Evolutionary conservation across 2,888 invertebrate species (phyloP), one percentile per base, ranked within the genome.

Genomic region (Drosophila meridionalis): DNA sequence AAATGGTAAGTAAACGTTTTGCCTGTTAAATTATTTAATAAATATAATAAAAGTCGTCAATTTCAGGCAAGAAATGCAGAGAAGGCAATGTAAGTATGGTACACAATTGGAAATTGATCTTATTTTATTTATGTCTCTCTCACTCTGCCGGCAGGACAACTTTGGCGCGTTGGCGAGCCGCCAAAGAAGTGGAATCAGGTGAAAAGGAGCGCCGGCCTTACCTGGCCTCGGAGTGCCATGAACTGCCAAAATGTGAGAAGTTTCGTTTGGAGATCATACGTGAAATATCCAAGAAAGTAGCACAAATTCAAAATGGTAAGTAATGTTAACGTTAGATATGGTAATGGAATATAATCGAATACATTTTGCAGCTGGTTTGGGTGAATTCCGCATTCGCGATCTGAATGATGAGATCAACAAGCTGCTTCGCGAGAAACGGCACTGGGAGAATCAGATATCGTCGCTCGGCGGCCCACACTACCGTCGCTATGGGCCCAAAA

Each of bases 321-420:
- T 34, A 11, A 30, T 38, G 14, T n/a, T n/a, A 2, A 12, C n/a
- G 2, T 1, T 4, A 34, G 3, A 2, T 36, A 3, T 1, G 6
- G 12, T 0, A 30, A 11, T 2, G 0, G 3, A 43, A 5, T 3
- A 5, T 7, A 38, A 28, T 28, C 14, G 32, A 2, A 52, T 73
- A n/a, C 30, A 60, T 70, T 69, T 92, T 92, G 9, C 84, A 96
- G 97, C 99, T 79, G 99, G 99, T 68, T 94, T 99, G n/a, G 99
- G 99, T 4, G 99, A 99, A 93, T 99, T 99, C 92, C 96, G 99
- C 32, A 97, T 99, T 77, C 95, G 99, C 20, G 99, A 99, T 92
- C 94, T 99, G 30, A 99, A 99, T 93, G 99, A 99, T 94, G 99
- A 99, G 93, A 99, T 99, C 82, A 99, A 99, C 93, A 99, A 99